Base-by-base conservation (phyloP, 2,888 invertebrate genomes). In the Clivina fossor region DNA sequence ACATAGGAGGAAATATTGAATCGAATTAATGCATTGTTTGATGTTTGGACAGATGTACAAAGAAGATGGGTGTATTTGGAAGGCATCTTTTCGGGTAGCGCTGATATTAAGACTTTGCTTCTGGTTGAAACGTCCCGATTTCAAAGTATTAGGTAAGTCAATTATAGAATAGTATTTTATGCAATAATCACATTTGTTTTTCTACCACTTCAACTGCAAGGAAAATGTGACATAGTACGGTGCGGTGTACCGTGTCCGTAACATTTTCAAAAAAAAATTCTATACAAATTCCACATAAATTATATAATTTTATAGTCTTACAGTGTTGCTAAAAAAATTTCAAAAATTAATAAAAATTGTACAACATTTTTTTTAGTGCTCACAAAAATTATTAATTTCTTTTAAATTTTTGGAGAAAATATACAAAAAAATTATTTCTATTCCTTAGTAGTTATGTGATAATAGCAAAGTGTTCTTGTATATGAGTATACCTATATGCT, bases 31-130 rank as follows among this genome's bases (percentile, higher is more conserved):
- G 93, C 94, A 0, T 76, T 99, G 28, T 99, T 99, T 72, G 99
- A 99, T 74, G 97, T 99, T 1, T 99, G 99, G 99, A 99, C 99
- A 70, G 99, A 99, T 74, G 99, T 99, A 0, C 99, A 99, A 74
- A 83, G 99, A 50, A 86, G 97, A 60, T 99, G 99, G 99, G 98
- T 99, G 1, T 99, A 99, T 73, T 78, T 99, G 55, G 99, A 99
- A 73, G 99, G 99, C 2, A 97, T 99, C 58, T 99, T 99, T 77
- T 93, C 94, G 16, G 97, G 98, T n/a, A 96, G 95, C 64, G 97
- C 97, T 15, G 99, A 99, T 69, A 99, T 99, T 66, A 97, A 99
- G 71, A 90, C 91, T 0, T 76, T 99, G 22, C 76, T 99, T 62
- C 99, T 99, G 0, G 93, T 97, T 2, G 99, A 99, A 76, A 98